Conservation (phyloP, 2,113 vertebrate species). For the Colinus virginianus region DNA sequence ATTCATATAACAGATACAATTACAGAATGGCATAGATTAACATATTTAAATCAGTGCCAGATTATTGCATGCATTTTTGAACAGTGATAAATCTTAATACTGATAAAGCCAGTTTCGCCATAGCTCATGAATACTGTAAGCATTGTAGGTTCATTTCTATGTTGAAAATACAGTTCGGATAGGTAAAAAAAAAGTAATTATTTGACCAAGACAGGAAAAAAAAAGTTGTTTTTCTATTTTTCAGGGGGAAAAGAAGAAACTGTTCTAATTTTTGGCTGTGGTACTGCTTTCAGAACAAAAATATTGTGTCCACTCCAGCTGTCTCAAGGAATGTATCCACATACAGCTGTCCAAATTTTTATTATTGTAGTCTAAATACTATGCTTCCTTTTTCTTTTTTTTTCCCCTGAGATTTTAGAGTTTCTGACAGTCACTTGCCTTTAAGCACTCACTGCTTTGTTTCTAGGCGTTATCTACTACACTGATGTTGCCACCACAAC, state of each 20-base stretch:
- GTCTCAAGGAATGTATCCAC: constrained; percentile 20
- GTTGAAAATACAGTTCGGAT: neutral
- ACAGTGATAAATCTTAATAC: neutral
- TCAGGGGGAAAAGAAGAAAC: neutral
- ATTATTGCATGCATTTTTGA: neutral
- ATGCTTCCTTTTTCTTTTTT: neutral
- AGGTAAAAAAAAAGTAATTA: neutral
- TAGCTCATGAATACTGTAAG: neutral
- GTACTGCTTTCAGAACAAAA: neutral
- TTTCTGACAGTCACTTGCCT: neutral
- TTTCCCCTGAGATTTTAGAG: neutral
- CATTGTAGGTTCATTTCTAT: neutral
- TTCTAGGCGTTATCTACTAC: neutral
- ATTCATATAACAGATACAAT: neutral
- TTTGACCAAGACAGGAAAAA: neutral
- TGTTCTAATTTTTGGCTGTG: neutral
- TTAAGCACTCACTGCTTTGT: neutral
- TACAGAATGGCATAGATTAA: neutral
- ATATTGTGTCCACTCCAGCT: neutral
- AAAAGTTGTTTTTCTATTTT: neutral
- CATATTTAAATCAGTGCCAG: neutral
- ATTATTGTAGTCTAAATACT: neutral
- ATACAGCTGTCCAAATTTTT: neutral
- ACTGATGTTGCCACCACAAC: neutral
- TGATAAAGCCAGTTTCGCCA: neutral